Percentiles rank a stretch among this genome's conserved stretches.
These are phyloP conservation scores for Drosophila nigromelanica DNA, from an alignment of 1,140 invertebrate species.

Conservation along the genomic window DNA sequence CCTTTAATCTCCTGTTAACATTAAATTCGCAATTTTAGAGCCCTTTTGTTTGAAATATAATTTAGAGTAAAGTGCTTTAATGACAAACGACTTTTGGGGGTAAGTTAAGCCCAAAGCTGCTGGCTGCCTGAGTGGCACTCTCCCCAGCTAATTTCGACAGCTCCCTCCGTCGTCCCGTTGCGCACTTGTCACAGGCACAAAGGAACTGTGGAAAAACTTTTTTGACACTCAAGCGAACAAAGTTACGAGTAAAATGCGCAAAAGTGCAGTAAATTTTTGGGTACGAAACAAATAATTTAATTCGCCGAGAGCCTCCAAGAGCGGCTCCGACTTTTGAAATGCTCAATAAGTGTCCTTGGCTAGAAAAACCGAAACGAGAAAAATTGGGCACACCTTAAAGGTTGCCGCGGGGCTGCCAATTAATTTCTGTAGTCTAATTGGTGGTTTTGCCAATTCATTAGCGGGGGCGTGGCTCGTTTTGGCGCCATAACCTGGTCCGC, in stretches of 20 bases:
- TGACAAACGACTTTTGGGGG: constrained; percentile 17
- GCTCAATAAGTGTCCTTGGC: constrained; percentile 10
- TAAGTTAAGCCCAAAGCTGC: constrained; percentile 1
- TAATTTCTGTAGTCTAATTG: constrained; percentile 73
- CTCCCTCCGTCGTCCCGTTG: neutral
- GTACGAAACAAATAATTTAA: constrained; percentile 47
- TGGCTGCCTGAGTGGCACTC: neutral
- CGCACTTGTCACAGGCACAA: constrained; percentile 34
- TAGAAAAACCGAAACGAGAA: no score
- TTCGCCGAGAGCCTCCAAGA: constrained; percentile 8
- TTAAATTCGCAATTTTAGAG: neutral
- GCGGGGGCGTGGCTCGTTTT: constrained; percentile 10
- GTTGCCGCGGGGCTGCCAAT: constrained; percentile 57
- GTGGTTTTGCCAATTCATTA: constrained; percentile 69
- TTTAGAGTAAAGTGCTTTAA: constrained; percentile 1
- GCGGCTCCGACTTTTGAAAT: constrained; percentile 7
- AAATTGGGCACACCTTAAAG: constrained; percentile 3
- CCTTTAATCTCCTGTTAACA: neutral
- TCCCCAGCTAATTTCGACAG: constrained; percentile 11
- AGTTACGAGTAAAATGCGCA: constrained; percentile 30
- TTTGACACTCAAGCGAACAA: constrained; percentile 47
- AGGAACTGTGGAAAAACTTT: constrained; percentile 45
- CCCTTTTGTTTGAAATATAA: neutral
- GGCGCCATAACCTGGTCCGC: neutral
- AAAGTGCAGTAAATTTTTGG: constrained; percentile 49